These are phyloP conservation scores for Parasteatoda lunata DNA, from an alignment of 2,888 invertebrate genomes.

Conservation along the genomic window DNA sequence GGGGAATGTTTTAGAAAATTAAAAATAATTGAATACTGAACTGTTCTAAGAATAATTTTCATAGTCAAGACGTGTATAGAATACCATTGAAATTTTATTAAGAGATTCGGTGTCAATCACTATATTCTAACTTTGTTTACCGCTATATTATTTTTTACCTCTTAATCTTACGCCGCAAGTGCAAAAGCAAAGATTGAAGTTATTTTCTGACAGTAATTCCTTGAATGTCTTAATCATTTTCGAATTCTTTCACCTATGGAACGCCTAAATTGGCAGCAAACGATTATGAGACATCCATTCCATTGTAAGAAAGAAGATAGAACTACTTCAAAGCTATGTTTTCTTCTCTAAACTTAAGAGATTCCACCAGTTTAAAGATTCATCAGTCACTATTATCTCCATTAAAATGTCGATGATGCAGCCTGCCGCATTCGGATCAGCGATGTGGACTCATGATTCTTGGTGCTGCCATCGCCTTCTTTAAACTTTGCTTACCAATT, in stretches of 20 bases:
- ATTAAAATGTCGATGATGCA: constrained; percentile 42
- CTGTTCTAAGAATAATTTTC: no score
- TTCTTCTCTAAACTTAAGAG: background rate
- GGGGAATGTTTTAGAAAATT: no score
- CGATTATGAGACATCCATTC: constrained; percentile 6
- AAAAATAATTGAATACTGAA: no score
- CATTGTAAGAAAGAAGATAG: background rate
- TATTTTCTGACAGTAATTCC: background rate
- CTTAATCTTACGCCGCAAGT: no score
- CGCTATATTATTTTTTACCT: no score
- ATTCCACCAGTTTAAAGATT: constrained; percentile 21
- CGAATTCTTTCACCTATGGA: constrained; percentile 8
- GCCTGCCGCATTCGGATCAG: background rate
- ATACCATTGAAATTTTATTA: no score
- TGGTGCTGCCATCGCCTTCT: constrained; percentile 26
- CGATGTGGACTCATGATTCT: background rate
- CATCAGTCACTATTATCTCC: constrained; percentile 48
- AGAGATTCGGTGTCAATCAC: no score
- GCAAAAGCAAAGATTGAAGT: no score
- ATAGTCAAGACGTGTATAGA: no score
- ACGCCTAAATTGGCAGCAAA: background rate
- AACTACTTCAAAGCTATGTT: constrained; percentile 17
- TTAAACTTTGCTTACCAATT: constrained; percentile 27
- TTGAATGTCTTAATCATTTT: background rate
- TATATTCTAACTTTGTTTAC: no score